Evolutionary conservation across 2,113 vertebrate genomes (phyloP), one percentile per base, ranked within the genome.

Genomic region (Malurus cyaneus): DNA sequence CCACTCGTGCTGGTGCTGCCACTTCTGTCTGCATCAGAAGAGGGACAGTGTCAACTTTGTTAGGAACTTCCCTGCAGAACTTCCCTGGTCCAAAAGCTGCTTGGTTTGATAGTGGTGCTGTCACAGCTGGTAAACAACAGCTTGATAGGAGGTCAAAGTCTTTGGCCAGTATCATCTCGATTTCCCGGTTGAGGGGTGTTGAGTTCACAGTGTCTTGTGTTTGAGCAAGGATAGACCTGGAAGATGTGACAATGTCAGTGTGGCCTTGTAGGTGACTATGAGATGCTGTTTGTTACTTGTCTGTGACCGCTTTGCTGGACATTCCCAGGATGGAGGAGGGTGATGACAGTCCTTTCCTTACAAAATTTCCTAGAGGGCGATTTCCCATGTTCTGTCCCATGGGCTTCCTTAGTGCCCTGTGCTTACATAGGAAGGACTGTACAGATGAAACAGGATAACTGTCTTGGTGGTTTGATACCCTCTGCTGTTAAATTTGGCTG

Each of bases 81-180:
- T 66, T 82, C 29, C 42, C n/a, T 34, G 36, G 25, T 49, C 42
- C 47, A 54, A 32, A 42, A 87, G 44, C 32, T 65, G 41, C 61
- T 60, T 82, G 46, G 12, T 83, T 89, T 93, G 32, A 9, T 19
- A 29, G 61, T 32, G 31, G 26, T 29, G 11, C 34, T 65, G 0
- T 71, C 15, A 10, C 1, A 11, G 32, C 44, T 80, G 28, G 3
- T 77, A 18, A 70, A 17, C 39, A 34, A 2, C 47, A 52, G 29
- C 80, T 47, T 31, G 14, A 5, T 24, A 24, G 0, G 32, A 81
- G 6, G 20, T 42, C 0, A 0, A 24, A 56, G 49, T 18, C 18
- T 57, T 79, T 79, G 44, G 20, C 50, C 49, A 41, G 0, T 29
- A n/a, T 47, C 2, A 31, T 71, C 47, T 84, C 44, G 39, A 0